Base-by-base conservation (phyloP, 2,888 invertebrate species). In the Clivina fossor region DNA sequence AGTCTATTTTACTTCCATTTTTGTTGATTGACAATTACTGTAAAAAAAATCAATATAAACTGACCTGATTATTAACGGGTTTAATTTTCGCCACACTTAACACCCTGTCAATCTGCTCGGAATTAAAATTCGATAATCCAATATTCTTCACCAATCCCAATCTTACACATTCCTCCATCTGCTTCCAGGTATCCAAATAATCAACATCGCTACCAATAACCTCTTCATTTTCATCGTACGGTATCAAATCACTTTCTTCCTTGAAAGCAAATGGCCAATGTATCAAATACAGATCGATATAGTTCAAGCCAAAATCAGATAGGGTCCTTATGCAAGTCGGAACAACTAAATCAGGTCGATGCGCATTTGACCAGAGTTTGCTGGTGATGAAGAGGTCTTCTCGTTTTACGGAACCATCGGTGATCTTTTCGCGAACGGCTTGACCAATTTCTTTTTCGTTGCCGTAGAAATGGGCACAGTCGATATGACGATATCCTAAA, bases 51-150 rank as follows among this genome's bases (percentile, higher is more conserved):
- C 49, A 75, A 83, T 5, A 11, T 4, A 22, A 22, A 24, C 18
- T 11, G 41, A 51, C 51, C 73, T 81, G 80, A 64, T 79, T 79
- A 11, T 71, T 74, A 11, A 78, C 78, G 4, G 81, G 81, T 60
- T 76, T 78, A 30, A 81, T 73, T 32, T 65, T 75, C 37, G 78
- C 76, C 40, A 71, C 74, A 4, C 76, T 73, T 24, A 85, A 56
- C 24, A 87, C 63, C 41, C 82, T 74, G 11, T 77, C 71, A 54
- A 86, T 66, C 66, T 87, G 86, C 59, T 80, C 73, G 1, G 77
- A 78, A 69, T 84, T 86, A 65, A 86, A 86, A 69, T 86, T 86
- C 40, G 84, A 85, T 4, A 86, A 68, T 2, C 86, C 86, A 61
- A 86, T 84, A 56, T 78, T 79, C 61, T 79, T 82, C 0, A 75